These are phyloP conservation scores for Onychostoma macrolepis DNA, from an alignment of 2,113 vertebrate genomes.

Conservation along the genomic window DNA sequence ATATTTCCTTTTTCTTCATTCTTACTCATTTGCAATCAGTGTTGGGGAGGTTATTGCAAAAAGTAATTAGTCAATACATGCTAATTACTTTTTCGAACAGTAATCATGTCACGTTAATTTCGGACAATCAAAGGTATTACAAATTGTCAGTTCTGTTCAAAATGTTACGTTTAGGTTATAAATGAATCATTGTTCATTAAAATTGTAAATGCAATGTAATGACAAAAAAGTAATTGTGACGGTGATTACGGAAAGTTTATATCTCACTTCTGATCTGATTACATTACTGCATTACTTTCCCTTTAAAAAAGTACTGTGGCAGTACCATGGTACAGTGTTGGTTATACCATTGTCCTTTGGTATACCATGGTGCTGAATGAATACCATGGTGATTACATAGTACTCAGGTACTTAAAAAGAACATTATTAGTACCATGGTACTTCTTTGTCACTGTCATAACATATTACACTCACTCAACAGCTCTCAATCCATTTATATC, in stretches of 20 bases:
- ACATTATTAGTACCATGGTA: not conserved
- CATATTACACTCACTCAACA: not conserved
- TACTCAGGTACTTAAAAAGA: not conserved
- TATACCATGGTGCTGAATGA: not conserved
- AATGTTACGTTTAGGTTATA: not conserved
- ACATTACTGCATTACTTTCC: not conserved
- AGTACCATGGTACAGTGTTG: not conserved
- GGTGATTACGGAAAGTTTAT: not conserved
- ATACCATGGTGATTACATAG: not conserved
- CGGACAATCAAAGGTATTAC: not conserved
- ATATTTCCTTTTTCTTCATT: not conserved
- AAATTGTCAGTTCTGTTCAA: too few relatives aligned
- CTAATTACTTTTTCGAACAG: conserved; percentile 14
- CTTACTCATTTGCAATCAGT: not conserved
- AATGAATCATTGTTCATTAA: not conserved
- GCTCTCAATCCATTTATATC: not conserved
- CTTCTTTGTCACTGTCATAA: not conserved
- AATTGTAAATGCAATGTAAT: not conserved
- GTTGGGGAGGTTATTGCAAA: not conserved
- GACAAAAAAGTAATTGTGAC: not conserved
- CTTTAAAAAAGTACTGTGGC: not conserved
- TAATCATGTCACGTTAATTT: not conserved
- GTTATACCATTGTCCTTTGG: not conserved
- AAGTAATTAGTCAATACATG: not conserved
- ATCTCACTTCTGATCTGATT: not conserved